Base-by-base conservation (phyloP, 2,888 invertebrate species). In the Tenthredo distinguenda region DNA sequence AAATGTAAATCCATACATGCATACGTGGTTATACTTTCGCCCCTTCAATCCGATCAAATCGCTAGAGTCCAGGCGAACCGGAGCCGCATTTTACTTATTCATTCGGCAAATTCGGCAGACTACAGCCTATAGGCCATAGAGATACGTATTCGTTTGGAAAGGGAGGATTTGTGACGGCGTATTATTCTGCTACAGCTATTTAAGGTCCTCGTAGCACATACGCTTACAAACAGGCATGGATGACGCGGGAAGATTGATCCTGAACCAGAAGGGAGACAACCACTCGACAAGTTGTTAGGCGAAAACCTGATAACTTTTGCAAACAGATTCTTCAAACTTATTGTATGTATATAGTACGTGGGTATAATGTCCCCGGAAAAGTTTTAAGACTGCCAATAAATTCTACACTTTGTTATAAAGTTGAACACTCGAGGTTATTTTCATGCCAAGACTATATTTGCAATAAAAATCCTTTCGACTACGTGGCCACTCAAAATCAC, bases 31-130 rank as follows among this genome's bases (percentile, higher is more conserved):
- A 76, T 76, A 85, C 71, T 86, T 87, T 82, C 84, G 76, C 86
- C 65, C 85, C 86, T 87, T 87, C 86, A 85, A 86, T 85, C 86
- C 86, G 72, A 84, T 86, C 21, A 62, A 62, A 81, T 81, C 81
- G 21, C 62, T 62, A 6, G 15, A 81, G 15, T 34, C 71, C 71
- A 68, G 71, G 47, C 47, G 50, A 34, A 50, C 10, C 68, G 47
- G 71, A 21, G 47, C n/a, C 90, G 88, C 87, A 90, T 87, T 90
- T 90, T 89, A 91, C 90, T 90, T 90, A 90, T 91, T 90, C 91
- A 90, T 90, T 89, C 87, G 86, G 74, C 86, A 87, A 88, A 91
- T 91, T 88, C 88, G 91, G 90, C 90, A 91, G 90, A 90, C 90
- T 90, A 87, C 90, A 91, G 90, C 90, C 91, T 90, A 87, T 87